Conservation (phyloP, 2,113 vertebrate genomes). For the Colaptes auratus region DNA sequence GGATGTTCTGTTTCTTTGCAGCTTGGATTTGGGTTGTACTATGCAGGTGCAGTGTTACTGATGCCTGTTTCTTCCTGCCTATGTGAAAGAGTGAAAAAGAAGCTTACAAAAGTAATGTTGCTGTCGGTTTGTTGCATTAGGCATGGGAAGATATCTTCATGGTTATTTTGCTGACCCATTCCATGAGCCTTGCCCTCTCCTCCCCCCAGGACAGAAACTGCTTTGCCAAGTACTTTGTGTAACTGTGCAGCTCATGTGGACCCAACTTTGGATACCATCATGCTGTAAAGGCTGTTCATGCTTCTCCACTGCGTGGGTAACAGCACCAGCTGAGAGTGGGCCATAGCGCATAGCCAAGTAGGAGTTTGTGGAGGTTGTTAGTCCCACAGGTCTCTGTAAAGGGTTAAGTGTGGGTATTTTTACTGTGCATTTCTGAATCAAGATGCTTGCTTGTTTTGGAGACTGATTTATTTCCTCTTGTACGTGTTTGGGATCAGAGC, state of each 20-base stretch:
- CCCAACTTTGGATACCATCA: not conserved
- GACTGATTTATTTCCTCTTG: conserved; percentile 47
- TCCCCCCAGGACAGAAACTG: not conserved
- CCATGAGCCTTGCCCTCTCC: not conserved
- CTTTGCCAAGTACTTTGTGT: not conserved
- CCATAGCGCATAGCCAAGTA: not conserved
- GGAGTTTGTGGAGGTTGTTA: not conserved
- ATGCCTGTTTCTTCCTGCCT: not conserved
- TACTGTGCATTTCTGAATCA: not conserved
- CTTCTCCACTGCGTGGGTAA: not conserved
- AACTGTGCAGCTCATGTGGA: not conserved
- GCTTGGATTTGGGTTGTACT: not conserved
- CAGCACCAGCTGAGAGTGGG: not conserved
- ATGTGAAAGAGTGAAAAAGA: not conserved
- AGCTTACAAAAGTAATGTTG: not conserved
- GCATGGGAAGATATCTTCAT: not conserved
- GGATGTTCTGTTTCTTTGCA: not conserved
- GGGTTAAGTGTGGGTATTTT: not conserved
- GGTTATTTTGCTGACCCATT: not conserved
- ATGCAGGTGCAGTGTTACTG: not conserved
- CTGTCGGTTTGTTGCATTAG: not conserved
- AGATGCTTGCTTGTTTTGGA: conserved; percentile 37
- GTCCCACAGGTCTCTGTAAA: not conserved
- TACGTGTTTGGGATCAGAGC: conserved; percentile 41
- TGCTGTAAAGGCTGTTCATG: not conserved